Base-by-base conservation (phyloP, 2,888 invertebrate species). In the Augiades crinisus region DNA sequence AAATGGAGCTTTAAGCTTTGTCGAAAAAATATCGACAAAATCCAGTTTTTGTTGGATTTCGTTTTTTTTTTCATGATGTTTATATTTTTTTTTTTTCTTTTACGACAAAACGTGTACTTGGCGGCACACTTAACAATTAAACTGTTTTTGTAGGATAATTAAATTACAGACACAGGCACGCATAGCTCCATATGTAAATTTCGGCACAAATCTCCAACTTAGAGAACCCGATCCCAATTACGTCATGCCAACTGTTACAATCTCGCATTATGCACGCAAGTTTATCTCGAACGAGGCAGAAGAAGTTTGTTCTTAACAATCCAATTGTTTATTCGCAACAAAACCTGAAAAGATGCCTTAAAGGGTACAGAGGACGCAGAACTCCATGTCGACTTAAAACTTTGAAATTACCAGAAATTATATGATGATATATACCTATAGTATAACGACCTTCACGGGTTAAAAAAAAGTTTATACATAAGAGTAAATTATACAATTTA, bases 111-210 rank as follows among this genome's bases (percentile, higher is more conserved):
- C n/a, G n/a, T n/a, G n/a, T n/a, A n/a, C n/a, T n/a, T n/a, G n/a
- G n/a, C n/a, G n/a, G n/a, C n/a, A n/a, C n/a, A n/a, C n/a, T n/a
- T n/a, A n/a, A n/a, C n/a, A n/a, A n/a, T n/a, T n/a, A n/a, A n/a
- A n/a, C n/a, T n/a, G n/a, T n/a, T n/a, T n/a, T n/a, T n/a, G n/a
- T n/a, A n/a, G n/a, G n/a, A n/a, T n/a, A n/a, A n/a, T n/a, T n/a
- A n/a, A n/a, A n/a, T n/a, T n/a, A n/a, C n/a, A n/a, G n/a, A n/a
- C 22, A 44, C 33, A 12, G 44, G 21, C 37, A 19, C 36, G 43
- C 16, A 21, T 21, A 44, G 44, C 36, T 50, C n/a, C n/a, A n/a
- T n/a, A 51, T 51, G 50, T 44, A 51, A 51, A 51, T 51, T 30
- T 44, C 37, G 14, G 30, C 30, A 44, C 50, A 51, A 51, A 44